phyloP scores from a whole-genome alignment of 2,888 invertebrate species.

The Drosophila borborema region DNA sequence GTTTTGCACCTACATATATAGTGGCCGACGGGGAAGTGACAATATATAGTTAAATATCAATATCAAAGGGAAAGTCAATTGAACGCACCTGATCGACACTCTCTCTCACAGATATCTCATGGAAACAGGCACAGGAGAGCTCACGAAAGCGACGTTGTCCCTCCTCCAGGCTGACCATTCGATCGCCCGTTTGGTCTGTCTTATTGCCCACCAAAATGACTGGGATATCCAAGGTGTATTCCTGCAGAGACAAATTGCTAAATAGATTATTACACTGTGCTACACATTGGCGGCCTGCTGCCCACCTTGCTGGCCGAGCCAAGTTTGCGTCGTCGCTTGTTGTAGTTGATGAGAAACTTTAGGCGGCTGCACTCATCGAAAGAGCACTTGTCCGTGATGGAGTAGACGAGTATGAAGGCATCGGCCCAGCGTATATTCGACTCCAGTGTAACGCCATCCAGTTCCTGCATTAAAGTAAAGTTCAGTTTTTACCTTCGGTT shows the following conservation, averaged over 20 bases:
- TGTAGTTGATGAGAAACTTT: conserved; percentile 93
- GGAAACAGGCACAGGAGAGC: conserved; percentile 92
- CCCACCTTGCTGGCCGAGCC: conserved; percentile 87
- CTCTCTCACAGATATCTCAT: conserved; percentile 94
- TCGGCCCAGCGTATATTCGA: conserved; percentile 95
- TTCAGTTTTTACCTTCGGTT: not conserved
- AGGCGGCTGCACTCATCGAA: conserved; percentile 94
- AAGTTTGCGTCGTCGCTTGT: conserved; percentile 89
- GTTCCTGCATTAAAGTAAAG: conserved; percentile 86
- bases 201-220: conserved; percentile 94
- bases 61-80: not conserved
- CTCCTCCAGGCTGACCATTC: conserved; percentile 92
- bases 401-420: conserved; percentile 94
- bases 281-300: not conserved
- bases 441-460: conserved; percentile 89
- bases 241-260: conserved; percentile 84
- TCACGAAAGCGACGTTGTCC: conserved; percentile 91
- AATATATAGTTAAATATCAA: not conserved
- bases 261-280: not conserved
- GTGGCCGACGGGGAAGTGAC: not conserved
- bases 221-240: conserved; percentile 88
- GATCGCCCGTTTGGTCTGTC: conserved; percentile 90
- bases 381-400: conserved; percentile 95
- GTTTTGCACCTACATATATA: conserved; percentile 87
- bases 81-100: conserved; percentile 90